Conservation (phyloP, 2,797 vertebrate genomes). For the Erethizon dorsatum region DNA sequence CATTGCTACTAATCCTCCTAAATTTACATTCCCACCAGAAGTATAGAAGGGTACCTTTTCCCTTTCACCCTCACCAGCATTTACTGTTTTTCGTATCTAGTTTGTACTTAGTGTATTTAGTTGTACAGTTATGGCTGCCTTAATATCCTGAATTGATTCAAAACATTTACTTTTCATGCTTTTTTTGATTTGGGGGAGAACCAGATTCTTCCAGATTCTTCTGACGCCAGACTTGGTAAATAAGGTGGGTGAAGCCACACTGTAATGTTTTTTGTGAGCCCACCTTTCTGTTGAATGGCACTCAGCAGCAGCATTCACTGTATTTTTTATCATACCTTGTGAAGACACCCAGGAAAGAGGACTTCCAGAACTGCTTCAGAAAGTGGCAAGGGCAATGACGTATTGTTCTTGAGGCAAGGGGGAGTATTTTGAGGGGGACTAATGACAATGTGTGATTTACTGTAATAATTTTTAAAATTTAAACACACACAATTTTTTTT, state of each 20-base stretch:
- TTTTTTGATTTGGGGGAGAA: not conserved
- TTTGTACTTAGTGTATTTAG: not conserved
- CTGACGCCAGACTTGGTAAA: not conserved
- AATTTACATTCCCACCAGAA: not conserved
- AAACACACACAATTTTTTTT: not conserved
- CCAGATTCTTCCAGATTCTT: not conserved
- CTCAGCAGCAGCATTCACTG: too few species aligned
- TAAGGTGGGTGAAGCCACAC: not conserved
- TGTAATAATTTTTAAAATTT: not conserved
- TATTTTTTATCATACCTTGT: not conserved
- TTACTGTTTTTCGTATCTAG: not conserved
- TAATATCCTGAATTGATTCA: not conserved
- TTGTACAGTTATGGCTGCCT: not conserved
- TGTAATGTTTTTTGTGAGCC: not conserved
- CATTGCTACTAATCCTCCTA: not conserved
- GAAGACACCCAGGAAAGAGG: not conserved
- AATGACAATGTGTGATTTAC: not conserved
- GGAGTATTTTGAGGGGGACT: not conserved
- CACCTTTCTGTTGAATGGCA: not conserved
- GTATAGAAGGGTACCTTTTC: not conserved
- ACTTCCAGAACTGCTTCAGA: not conserved
- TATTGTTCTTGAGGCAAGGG: not conserved
- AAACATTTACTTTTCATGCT: not conserved
- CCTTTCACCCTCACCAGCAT: not conserved
- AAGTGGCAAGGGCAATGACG: not conserved